These are phyloP conservation scores for Ischnura elegans DNA, from an alignment of 2,888 invertebrate genomes.

Conservation along the genomic window DNA sequence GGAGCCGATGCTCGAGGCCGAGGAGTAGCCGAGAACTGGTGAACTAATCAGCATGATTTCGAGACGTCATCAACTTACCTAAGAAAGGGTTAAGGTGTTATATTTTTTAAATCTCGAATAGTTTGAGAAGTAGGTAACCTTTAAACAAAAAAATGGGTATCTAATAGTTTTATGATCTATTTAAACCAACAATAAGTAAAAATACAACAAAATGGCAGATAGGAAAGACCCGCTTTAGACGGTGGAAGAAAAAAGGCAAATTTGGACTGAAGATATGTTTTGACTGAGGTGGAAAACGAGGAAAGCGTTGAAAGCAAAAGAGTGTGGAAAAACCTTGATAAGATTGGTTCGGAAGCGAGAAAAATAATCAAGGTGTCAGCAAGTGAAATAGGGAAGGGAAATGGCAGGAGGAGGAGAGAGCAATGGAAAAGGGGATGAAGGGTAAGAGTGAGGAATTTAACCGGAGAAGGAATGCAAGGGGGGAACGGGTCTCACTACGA, in stretches of 20 bases:
- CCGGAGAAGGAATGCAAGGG: neutral
- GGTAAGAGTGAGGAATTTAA: neutral
- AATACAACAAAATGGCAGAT: neutral
- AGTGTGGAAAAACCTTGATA: neutral
- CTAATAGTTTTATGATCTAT: no score
- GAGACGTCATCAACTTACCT: no score
- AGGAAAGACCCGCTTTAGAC: neutral
- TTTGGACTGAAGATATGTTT: neutral
- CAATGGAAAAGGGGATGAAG: neutral
- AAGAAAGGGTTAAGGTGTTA: no score
- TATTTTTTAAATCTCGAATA: no score
- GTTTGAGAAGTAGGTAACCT: no score
- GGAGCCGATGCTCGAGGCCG: no score
- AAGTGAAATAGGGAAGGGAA: neutral
- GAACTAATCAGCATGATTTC: no score
- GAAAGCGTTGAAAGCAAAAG: neutral
- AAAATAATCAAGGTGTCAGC: constrained; percentile 52
- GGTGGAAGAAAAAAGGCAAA: neutral
- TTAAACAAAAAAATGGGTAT: no score
- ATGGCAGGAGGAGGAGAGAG: neutral
- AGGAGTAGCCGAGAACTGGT: no score
- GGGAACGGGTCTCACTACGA: neutral
- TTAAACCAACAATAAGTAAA: no score
- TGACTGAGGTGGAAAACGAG: neutral
- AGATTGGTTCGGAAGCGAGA: neutral